Conservation (phyloP, 1,140 invertebrate species). For the Megalopta genalis region DNA sequence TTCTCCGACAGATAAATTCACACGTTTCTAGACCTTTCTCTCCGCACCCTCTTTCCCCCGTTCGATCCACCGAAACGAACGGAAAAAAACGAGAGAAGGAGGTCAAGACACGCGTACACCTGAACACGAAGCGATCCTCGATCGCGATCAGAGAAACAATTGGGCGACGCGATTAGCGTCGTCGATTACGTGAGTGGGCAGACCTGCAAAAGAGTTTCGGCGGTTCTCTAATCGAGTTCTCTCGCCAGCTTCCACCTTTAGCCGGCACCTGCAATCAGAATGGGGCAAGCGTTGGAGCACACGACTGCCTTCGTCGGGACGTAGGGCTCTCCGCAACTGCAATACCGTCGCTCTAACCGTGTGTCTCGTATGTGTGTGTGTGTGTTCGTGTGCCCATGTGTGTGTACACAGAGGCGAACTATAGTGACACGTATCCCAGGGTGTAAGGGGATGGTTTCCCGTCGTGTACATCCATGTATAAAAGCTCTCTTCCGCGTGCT, state of each 20-base stretch:
- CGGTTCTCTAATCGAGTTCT: not conserved
- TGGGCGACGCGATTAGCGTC: no score
- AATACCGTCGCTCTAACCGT: no score
- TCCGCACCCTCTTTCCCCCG: constrained; percentile 15
- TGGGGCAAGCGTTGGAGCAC: not conserved
- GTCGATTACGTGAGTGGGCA: no score
- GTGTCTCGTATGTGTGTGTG: no score
- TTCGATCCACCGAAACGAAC: constrained; percentile 2
- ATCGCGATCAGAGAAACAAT: not conserved
- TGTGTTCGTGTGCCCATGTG: not conserved
- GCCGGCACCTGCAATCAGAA: not conserved
- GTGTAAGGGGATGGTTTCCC: not conserved
- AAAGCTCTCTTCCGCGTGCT: constrained; percentile 25
- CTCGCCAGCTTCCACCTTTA: no score
- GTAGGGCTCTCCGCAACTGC: no score
- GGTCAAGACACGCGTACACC: constrained; percentile 1
- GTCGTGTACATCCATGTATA: not conserved
- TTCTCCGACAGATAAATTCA: no score
- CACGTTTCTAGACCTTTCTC: constrained; percentile 2
- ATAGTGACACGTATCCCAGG: not conserved
- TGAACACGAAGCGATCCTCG: not conserved
- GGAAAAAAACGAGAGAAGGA: not conserved
- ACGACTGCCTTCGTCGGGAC: no score
- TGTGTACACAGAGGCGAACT: constrained; percentile 5
- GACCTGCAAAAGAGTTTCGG: constrained; percentile 8